Evolutionary conservation across 2,888 invertebrate genomes (phyloP).

Genomic region (Nebria brevicollis): DNA sequence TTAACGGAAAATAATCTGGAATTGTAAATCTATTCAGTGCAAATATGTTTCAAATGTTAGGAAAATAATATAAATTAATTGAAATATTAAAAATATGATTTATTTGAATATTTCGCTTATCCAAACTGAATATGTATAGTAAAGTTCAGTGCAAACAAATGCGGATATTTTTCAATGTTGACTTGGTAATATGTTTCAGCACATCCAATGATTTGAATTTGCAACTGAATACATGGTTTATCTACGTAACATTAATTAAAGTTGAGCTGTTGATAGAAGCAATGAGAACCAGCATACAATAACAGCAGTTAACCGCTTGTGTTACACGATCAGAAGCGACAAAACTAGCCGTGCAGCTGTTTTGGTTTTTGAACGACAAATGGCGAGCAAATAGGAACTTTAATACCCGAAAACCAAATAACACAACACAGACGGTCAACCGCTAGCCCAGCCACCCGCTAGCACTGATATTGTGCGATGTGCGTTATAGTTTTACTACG

Average conservation of each 20-base stretch:
- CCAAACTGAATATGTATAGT: too few species aligned
- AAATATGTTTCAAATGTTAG: too few species aligned
- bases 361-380: neutral
- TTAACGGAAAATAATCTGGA: too few species aligned
- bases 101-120: too few species aligned
- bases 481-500: neutral
- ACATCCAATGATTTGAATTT: neutral
- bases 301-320: neutral
- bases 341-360: neutral
- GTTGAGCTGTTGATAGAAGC: neutral
- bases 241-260: neutral
- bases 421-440: neutral
- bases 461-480: neutral
- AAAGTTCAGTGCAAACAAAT: too few species aligned
- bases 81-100: too few species aligned
- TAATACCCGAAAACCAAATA: neutral
- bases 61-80: too few species aligned
- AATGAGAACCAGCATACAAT: neutral
- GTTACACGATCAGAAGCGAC: neutral
- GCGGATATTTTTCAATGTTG: too few species aligned
- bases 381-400: neutral
- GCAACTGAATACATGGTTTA: neutral
- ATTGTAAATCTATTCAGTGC: too few species aligned
- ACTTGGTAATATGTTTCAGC: neutral
- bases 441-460: neutral